Evolutionary conservation across 2,888 invertebrate genomes (phyloP), one percentile per base, ranked within the genome.

Genomic region (Sminthurides aquaticus): DNA sequence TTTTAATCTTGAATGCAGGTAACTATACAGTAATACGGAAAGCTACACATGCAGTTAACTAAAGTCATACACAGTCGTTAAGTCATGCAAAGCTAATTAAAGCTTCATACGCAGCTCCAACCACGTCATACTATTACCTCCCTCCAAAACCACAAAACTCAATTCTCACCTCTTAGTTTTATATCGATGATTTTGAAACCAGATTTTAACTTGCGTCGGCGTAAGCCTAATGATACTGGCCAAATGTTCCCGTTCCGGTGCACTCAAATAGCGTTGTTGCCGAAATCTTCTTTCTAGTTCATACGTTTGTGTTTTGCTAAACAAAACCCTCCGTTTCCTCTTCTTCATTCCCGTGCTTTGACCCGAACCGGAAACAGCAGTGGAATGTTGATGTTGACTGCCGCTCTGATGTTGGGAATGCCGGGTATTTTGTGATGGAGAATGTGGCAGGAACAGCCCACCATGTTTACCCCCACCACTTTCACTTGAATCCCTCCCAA

Each of bases 121-220:
- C n/a, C n/a, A n/a, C n/a, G n/a, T n/a, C n/a, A n/a, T n/a, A n/a
- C n/a, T n/a, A n/a, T n/a, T n/a, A n/a, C n/a, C n/a, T n/a, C n/a
- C n/a, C n/a, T n/a, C n/a, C n/a, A n/a, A n/a, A n/a, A n/a, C n/a
- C n/a, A n/a, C n/a, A n/a, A n/a, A n/a, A n/a, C n/a, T n/a, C n/a
- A n/a, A n/a, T 25, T 43, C 55, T 62, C 57, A 71, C n/a, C 98
- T 84, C 81, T 98, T 98, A 77, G 97, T 95, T 83, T 98, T 99
- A 82, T 99, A 99, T 77, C 95, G 87, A 79, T 98, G 98, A 79
- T 97, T 97, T 79, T 97, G 97, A 81, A 98, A 99, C 98, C 98
- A 99, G 76, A 99, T 98, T 81, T 97, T 97, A 65, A 84, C 81
- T 82, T 99, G 99, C 1, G 97, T 98, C 0, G 98, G 98, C 2